Conservation (phyloP, 2,113 vertebrate species). For the Paradisaea rubra region DNA sequence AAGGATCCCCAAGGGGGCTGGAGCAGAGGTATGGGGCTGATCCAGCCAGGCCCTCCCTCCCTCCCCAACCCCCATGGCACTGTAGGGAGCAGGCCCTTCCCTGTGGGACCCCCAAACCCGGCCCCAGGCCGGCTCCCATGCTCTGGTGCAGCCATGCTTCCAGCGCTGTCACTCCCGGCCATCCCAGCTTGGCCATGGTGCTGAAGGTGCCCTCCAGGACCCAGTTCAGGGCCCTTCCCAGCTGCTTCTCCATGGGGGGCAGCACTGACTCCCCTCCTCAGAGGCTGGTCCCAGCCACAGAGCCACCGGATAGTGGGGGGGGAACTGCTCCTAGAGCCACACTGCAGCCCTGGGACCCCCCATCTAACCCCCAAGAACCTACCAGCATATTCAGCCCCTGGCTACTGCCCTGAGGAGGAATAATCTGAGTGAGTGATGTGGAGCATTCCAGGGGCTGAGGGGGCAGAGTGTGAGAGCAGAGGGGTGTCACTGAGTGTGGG, state of each 20-base stretch:
- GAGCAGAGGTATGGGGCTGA: not conserved
- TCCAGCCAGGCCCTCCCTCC: not conserved
- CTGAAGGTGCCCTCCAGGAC: not conserved
- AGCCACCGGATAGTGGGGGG: accelerated
- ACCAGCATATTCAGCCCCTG: not conserved
- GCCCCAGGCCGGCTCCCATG: not conserved
- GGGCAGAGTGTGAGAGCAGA: not conserved
- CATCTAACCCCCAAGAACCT: not conserved
- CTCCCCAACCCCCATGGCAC: not conserved
- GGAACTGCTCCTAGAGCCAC: not conserved
- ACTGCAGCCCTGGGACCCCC: not conserved
- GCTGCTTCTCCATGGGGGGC: not conserved
- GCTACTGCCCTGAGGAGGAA: conserved; percentile 6
- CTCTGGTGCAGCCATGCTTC: not conserved
- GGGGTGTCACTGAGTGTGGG: not conserved
- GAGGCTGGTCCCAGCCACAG: not conserved
- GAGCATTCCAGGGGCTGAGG: not conserved
- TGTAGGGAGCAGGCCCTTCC: not conserved
- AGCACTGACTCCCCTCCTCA: not conserved
- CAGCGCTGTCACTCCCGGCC: not conserved
- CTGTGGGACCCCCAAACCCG: not conserved
- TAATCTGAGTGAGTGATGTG: not conserved
- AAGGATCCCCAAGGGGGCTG: not conserved
- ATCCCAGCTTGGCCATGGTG: not conserved
- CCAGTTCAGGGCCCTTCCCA: not conserved